Percentiles rank a stretch among this genome's conserved stretches.
Conservation (phyloP, 2,113 vertebrate species). For the Lepisosteus osseus region DNA sequence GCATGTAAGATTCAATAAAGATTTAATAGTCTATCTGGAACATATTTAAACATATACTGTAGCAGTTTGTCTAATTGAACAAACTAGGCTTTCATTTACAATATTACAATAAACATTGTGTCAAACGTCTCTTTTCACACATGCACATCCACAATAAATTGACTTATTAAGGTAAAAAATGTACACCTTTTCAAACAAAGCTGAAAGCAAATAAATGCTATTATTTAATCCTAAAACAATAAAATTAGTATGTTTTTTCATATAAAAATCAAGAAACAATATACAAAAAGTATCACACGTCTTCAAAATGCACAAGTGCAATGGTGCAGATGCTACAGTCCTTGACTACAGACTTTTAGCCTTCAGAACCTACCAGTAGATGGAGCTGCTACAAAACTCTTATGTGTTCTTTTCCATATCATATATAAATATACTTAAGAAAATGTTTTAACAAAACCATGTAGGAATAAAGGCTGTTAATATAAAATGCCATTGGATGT, state of each 20-base stretch:
- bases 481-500: slow-evolving; percentile 5
- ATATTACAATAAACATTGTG: slow-evolving; percentile 18
- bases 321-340: neutral
- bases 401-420: slow-evolving; percentile 4
- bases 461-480: neutral
- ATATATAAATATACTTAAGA: slow-evolving; percentile 14
- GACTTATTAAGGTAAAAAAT: slow-evolving; percentile 18
- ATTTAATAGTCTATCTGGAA: slow-evolving; percentile 12
- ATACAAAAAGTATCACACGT: slow-evolving; percentile 9
- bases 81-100: slow-evolving; percentile 9
- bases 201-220: neutral
- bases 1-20: neutral
- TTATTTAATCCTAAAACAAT: slow-evolving; percentile 18
- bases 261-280: slow-evolving; percentile 15
- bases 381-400: slow-evolving; percentile 33
- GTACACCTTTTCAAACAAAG: slow-evolving; percentile 11
- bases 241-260: slow-evolving; percentile 45
- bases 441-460: neutral
- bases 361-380: slow-evolving; percentile 39
- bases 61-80: slow-evolving; percentile 10
- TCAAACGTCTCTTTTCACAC: slow-evolving; percentile 16
- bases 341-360: neutral
- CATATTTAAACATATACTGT: slow-evolving; percentile 8
- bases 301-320: neutral
- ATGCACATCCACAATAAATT: slow-evolving; percentile 23